Percentiles rank a stretch among this genome's conserved stretches.
phyloP scores from a whole-genome alignment of 92 coral and sea anemone species.

The Porites divaricata region DNA sequence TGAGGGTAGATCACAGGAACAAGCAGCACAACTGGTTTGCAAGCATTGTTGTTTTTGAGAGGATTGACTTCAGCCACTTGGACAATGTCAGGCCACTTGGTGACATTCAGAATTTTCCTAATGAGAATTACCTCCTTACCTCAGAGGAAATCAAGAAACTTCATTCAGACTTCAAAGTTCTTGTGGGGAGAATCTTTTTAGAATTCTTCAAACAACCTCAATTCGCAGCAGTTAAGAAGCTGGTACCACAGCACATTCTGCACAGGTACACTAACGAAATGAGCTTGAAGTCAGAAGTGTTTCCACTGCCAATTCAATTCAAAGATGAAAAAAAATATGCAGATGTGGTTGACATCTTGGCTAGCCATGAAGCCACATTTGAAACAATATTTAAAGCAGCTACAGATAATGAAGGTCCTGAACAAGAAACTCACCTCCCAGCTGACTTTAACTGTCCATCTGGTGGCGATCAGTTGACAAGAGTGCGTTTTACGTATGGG shows the following conservation, averaged over 20 bases:
- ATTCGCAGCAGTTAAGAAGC: too few species aligned
- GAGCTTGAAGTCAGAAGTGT: neutral
- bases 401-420: neutral
- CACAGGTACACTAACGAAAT: too few species aligned
- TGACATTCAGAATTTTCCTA: constrained; percentile 19
- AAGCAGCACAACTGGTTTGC: neutral
- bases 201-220: too few species aligned
- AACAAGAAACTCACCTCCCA: neutral
- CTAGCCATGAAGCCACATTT: constrained; percentile 16
- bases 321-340: constrained; percentile 15
- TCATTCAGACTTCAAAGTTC: constrained; percentile 19
- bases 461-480: constrained; percentile 10
- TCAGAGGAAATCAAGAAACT: constrained; percentile 28
- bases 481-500: constrained; percentile 3
- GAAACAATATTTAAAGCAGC: constrained; percentile 22
- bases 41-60: constrained; percentile 38
- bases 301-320: constrained; percentile 23
- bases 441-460: constrained; percentile 19
- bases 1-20: too few species aligned
- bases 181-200: constrained; percentile 14
- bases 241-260: too few species aligned
- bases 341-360: constrained; percentile 48
- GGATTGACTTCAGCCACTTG: constrained; percentile 21
- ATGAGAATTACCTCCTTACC: constrained; percentile 26
- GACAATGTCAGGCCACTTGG: constrained; percentile 4